Percentiles rank a stretch among this genome's conserved stretches.
Conservation (phyloP, 23 tunicate genomes). For the Styela clava region DNA sequence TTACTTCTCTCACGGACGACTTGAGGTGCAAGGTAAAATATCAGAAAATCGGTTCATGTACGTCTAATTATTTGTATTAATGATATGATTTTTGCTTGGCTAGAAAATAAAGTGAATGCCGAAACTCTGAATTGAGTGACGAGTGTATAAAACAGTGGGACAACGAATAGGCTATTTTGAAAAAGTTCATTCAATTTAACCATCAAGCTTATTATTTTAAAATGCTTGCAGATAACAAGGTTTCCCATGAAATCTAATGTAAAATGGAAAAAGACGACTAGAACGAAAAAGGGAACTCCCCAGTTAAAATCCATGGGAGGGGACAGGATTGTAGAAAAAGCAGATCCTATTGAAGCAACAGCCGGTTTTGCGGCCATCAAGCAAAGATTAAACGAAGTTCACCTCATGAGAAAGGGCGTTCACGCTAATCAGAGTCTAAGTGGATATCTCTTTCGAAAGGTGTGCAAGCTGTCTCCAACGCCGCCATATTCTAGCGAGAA, state of each 20-base stretch:
- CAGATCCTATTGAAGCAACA: conserved; percentile 27
- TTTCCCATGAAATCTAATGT: conserved; percentile 1
- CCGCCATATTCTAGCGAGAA: no score
- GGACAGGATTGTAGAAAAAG: conserved; percentile 2
- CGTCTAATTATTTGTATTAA: not conserved
- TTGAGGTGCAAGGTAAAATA: conserved; percentile 46
- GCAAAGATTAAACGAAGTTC: conserved; percentile 44
- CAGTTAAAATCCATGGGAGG: conserved; percentile 2
- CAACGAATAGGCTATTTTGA: no score
- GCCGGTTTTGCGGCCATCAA: conserved; percentile 67
- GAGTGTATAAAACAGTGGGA: no score
- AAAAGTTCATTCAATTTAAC: not conserved
- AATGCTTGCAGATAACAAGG: conserved; percentile 1
- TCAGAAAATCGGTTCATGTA: not conserved
- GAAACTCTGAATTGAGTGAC: no score
- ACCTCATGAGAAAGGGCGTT: conserved; percentile 42
- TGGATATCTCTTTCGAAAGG: conserved; percentile 44
- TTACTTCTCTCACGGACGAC: conserved; percentile 36
- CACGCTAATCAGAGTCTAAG: conserved; percentile 49
- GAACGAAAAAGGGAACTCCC: conserved; percentile 23
- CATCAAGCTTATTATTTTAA: not conserved
- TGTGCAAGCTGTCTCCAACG: no score
- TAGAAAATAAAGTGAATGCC: no score
- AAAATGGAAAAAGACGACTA: conserved; percentile 12
- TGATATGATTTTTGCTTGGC: no score